These are phyloP conservation scores for Steatocranus sp. DNA, from an alignment of 2,797 vertebrate genomes.

Conservation along the genomic window DNA sequence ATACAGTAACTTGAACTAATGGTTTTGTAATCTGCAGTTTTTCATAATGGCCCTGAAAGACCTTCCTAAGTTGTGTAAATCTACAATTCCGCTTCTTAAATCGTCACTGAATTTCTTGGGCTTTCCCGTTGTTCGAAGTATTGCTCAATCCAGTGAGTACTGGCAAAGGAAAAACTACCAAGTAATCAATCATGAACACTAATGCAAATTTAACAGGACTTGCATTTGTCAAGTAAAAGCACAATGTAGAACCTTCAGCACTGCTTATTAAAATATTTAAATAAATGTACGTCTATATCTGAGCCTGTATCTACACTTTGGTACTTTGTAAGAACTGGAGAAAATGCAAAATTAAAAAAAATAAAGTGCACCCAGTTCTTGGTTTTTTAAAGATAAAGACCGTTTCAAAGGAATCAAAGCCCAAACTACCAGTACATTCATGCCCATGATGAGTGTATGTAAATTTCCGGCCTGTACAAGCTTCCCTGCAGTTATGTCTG, in stretches of 20 bases:
- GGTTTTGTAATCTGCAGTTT: not conserved
- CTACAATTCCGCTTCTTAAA: rapidly evolving
- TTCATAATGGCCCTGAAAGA: not conserved
- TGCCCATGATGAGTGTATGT: not conserved
- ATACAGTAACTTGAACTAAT: not conserved
- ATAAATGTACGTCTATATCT: not conserved
- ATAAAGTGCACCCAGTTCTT: not conserved
- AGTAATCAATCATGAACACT: not conserved
- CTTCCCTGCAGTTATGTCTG: rapidly evolving
- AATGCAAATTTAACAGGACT: not conserved
- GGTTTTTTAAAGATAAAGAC: rapidly evolving
- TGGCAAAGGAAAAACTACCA: not conserved
- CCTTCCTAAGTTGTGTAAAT: not conserved
- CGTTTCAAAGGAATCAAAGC: not conserved
- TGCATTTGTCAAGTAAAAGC: not conserved
- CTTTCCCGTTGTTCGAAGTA: rapidly evolving
- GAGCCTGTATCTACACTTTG: not conserved
- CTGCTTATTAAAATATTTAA: not conserved
- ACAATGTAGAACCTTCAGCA: not conserved
- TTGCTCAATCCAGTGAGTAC: not conserved
- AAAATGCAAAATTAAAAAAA: not conserved
- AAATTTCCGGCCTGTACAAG: rapidly evolving
- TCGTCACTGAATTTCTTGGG: not conserved
- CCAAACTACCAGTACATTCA: not conserved
- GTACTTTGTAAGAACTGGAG: not conserved